A percentile compares a stretch with the other conserved stretches of the same genome.
These are phyloP conservation scores for Synodontis membranacea DNA, from an alignment of 2,113 vertebrate species.

Conservation along the genomic window DNA sequence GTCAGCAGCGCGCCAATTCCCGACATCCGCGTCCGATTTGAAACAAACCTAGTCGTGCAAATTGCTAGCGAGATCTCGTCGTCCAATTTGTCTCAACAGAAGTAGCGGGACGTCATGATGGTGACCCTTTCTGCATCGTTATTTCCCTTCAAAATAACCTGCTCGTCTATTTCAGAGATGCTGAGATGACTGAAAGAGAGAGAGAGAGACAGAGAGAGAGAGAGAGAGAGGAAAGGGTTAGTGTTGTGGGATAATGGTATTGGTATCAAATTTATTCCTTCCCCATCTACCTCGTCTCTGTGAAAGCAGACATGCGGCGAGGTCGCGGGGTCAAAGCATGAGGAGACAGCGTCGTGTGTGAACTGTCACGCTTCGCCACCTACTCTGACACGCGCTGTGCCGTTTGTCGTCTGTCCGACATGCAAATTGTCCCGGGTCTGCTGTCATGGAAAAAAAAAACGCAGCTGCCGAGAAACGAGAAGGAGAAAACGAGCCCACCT, in stretches of 20 bases:
- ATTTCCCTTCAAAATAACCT: slow-evolving; percentile 49
- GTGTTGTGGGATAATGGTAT: slow-evolving; percentile 80
- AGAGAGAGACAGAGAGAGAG: slow-evolving; percentile 47
- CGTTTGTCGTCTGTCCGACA: slow-evolving; percentile 99
- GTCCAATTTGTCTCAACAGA: slow-evolving; percentile 53
- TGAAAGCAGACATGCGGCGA: slow-evolving; percentile 94
- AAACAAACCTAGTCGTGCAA: slow-evolving; percentile 51
- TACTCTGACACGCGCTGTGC: slow-evolving; percentile 99
- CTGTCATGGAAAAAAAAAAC: slow-evolving; percentile 78
- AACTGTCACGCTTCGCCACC: slow-evolving; percentile 99
- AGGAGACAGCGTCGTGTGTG: slow-evolving; percentile 99
- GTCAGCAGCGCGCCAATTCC: background rate
- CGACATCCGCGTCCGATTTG: slow-evolving; percentile 24
- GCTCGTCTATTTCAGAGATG: slow-evolving; percentile 40
- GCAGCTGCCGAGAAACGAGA: slow-evolving; percentile 14
- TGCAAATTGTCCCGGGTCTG: slow-evolving; percentile 97
- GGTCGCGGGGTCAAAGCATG: slow-evolving; percentile 92
- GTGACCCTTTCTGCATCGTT: slow-evolving; percentile 50
- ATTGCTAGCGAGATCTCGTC: slow-evolving; percentile 20
- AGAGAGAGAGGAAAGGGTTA: slow-evolving; percentile 18
- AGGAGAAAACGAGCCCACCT: slow-evolving; percentile 99
- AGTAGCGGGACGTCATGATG: slow-evolving; percentile 33
- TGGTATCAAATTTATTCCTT: slow-evolving; percentile 92
- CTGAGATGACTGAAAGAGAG: slow-evolving; percentile 50
- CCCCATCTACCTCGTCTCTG: slow-evolving; percentile 77